Percentiles rank a stretch among this genome's conserved stretches.
Conservation (phyloP, 2,888 invertebrate genomes). For the Polydesmus complanatus region DNA sequence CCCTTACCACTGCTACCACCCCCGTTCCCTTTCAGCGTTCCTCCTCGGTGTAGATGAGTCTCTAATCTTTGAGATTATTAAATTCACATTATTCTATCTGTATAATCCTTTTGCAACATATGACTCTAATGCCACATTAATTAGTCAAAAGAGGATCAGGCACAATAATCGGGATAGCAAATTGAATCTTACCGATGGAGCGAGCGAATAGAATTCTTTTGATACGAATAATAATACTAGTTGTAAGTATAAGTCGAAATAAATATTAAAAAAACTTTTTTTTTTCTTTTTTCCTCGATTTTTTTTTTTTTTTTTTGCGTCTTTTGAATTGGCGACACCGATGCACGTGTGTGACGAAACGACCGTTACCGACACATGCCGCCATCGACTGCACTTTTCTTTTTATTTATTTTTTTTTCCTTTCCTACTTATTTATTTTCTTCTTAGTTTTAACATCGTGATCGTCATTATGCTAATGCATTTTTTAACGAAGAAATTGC, state of each 20-base stretch:
- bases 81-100: constrained; percentile 16
- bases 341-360: too few relatives aligned
- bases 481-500: not conserved
- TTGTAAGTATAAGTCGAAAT: too few relatives aligned
- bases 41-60: constrained; percentile 11
- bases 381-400: not conserved
- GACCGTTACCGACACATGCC: too few relatives aligned
- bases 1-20: too few relatives aligned
- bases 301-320: too few relatives aligned
- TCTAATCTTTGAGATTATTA: constrained; percentile 16
- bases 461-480: constrained; percentile 1
- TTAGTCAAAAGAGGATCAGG: constrained; percentile 20
- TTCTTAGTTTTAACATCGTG: constrained; percentile 4
- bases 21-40: too few relatives aligned
- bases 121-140: constrained; percentile 20
- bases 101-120: constrained; percentile 17
- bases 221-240: too few relatives aligned
- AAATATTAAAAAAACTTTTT: too few relatives aligned
- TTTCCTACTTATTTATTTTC: not conserved
- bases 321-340: too few relatives aligned
- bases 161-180: constrained; percentile 14
- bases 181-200: constrained; percentile 17
- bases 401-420: constrained; percentile 4
- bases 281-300: too few relatives aligned
- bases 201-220: too few relatives aligned